Conservation (phyloP, 2,113 vertebrate genomes). For the Xenus cinereus region DNA sequence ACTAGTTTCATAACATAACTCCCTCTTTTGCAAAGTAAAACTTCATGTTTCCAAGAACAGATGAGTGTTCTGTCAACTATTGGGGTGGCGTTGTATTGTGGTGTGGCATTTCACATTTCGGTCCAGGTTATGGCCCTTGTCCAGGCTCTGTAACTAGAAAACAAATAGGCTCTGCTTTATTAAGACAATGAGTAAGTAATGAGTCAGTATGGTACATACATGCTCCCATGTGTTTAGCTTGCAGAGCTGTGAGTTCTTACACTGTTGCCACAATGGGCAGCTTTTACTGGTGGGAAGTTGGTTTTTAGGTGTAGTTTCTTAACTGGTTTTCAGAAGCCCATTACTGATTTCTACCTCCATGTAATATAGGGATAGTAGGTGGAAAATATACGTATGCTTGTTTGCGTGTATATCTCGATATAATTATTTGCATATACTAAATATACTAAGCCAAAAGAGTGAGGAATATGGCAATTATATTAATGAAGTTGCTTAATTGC, state of each 20-base stretch:
- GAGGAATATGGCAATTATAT: slow-evolving; percentile 58
- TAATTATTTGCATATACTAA: slow-evolving; percentile 57
- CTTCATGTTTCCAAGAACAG: slow-evolving; percentile 22
- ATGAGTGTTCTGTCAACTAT: background rate
- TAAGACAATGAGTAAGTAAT: background rate
- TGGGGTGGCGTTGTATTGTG: background rate
- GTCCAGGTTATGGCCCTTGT: background rate
- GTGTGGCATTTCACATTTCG: slow-evolving; percentile 2
- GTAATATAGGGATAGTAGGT: background rate
- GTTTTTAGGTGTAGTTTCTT: background rate
- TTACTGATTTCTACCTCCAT: background rate
- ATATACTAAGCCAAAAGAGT: slow-evolving; percentile 16
- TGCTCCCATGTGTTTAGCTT: background rate
- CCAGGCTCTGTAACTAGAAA: background rate
- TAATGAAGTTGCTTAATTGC: slow-evolving; percentile 69
- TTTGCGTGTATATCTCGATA: background rate
- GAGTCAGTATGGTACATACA: background rate
- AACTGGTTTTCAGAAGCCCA: background rate
- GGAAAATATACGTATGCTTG: background rate
- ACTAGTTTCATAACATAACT: slow-evolving; percentile 47
- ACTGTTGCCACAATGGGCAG: background rate
- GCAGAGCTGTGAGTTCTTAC: background rate
- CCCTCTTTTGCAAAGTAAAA: slow-evolving; percentile 34
- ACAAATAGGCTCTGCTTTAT: background rate
- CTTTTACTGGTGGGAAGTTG: background rate